Evolutionary conservation across 2,113 vertebrate genomes (phyloP).

Genomic region (Pipa parva): DNA sequence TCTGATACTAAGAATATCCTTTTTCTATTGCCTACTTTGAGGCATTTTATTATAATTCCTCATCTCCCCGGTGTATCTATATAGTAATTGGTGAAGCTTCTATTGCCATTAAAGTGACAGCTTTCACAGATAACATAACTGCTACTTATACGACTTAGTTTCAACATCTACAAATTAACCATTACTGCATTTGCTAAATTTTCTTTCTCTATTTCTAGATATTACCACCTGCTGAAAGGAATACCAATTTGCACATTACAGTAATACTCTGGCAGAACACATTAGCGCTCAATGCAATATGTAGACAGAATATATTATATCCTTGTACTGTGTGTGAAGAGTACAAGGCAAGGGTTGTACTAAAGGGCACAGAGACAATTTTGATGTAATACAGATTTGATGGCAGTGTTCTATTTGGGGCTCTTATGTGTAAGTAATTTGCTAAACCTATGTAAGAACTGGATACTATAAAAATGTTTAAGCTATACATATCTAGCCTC

Average conservation of each 20-base stretch:
- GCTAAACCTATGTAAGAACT: too few relatives aligned
- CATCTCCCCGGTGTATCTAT: constrained; percentile 64
- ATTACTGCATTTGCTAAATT: constrained; percentile 52
- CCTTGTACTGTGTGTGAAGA: constrained; percentile 1
- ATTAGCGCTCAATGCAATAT: not conserved
- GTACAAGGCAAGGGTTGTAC: not conserved
- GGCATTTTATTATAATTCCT: constrained; percentile 49
- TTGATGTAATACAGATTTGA: too few relatives aligned
- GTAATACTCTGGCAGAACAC: not conserved
- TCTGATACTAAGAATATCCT: constrained; percentile 49
- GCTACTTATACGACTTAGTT: constrained; percentile 69
- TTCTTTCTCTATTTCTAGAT: constrained; percentile 53
- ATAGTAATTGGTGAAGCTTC: constrained; percentile 69
- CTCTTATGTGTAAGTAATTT: too few relatives aligned
- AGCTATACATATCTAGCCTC: too few relatives aligned
- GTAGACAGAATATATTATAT: constrained; percentile 1
- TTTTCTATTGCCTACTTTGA: constrained; percentile 50
- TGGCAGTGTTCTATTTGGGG: too few relatives aligned
- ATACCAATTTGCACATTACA: constrained; percentile 5
- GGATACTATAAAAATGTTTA: too few relatives aligned
- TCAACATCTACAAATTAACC: constrained; percentile 71
- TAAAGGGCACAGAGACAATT: not conserved
- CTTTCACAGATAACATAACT: constrained; percentile 66
- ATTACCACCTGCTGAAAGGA: constrained; percentile 43
- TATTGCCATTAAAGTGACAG: constrained; percentile 76